Conservation (phyloP, 2,888 invertebrate species). For the Aphidoletes aphidimyza region DNA sequence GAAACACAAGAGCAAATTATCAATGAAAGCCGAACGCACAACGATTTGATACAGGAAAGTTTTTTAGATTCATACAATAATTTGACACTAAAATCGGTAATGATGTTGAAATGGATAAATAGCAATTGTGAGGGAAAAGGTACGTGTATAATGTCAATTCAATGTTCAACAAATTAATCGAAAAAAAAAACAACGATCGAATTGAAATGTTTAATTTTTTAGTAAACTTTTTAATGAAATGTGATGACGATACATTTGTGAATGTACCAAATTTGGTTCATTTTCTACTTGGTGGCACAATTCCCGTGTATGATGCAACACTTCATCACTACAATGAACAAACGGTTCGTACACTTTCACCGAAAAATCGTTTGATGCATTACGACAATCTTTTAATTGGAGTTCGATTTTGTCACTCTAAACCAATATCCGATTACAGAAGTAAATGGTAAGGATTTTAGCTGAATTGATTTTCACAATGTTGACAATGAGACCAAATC, state of each 20-base stretch:
- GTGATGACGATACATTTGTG: slow-evolving; percentile 88
- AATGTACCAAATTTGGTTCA: slow-evolving; percentile 77
- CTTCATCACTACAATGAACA: slow-evolving; percentile 62
- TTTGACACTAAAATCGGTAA: slow-evolving; percentile 84
- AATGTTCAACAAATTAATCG: too few relatives aligned
- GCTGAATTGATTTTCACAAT: slow-evolving; percentile 52
- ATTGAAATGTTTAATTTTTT: slow-evolving; percentile 56
- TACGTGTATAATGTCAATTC: too few relatives aligned
- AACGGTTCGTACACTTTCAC: slow-evolving; percentile 61
- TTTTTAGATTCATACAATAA: slow-evolving; percentile 89
- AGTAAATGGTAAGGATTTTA: slow-evolving; percentile 76
- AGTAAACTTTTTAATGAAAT: slow-evolving; percentile 81
- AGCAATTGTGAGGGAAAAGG: slow-evolving; percentile 72
- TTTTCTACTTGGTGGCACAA: slow-evolving; percentile 67
- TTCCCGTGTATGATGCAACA: slow-evolving; percentile 66
- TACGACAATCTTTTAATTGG: slow-evolving; percentile 74
- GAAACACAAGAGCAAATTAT: slow-evolving; percentile 73
- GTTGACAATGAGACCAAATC: slow-evolving; percentile 17
- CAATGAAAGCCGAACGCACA: slow-evolving; percentile 74
- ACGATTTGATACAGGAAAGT: slow-evolving; percentile 84
- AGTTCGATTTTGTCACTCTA: slow-evolving; percentile 80
- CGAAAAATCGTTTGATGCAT: slow-evolving; percentile 62
- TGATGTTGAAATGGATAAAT: slow-evolving; percentile 84
- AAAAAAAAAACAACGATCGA: slow-evolving; percentile 36
- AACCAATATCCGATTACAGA: slow-evolving; percentile 76